These are phyloP conservation scores for Drosophila prosaltans DNA, from an alignment of 1,140 invertebrate genomes.

Conservation along the genomic window DNA sequence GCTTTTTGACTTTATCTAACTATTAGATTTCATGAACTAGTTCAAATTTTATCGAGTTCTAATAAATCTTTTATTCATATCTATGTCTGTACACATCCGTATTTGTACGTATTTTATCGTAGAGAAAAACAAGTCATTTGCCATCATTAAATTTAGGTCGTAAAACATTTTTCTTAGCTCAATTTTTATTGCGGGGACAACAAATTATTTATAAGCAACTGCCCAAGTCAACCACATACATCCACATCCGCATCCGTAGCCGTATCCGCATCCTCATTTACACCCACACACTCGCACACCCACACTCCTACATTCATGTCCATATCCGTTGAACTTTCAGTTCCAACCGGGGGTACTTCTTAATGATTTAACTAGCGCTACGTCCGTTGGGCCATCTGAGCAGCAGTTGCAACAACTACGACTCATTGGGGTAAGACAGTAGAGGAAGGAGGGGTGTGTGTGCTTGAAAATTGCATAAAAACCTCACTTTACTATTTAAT, in stretches of 20 bases:
- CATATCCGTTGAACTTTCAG: slow-evolving; percentile 13
- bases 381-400: slow-evolving; percentile 2
- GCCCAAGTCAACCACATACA: slow-evolving; percentile 5
- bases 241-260: slow-evolving; percentile 3
- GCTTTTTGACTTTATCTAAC: too few relatives aligned
- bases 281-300: slow-evolving; percentile 6
- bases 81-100: too few relatives aligned
- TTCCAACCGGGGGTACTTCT: slow-evolving; percentile 26
- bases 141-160: slow-evolving; percentile 48
- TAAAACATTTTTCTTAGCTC: slow-evolving; percentile 42
- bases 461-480: slow-evolving; percentile 47
- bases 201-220: slow-evolving; percentile 46
- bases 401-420: not conserved
- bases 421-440: not conserved
- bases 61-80: too few relatives aligned
- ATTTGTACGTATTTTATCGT: not conserved
- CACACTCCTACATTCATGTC: slow-evolving; percentile 11
- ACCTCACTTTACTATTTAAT: slow-evolving; percentile 66
- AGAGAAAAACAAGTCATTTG: slow-evolving; percentile 21
- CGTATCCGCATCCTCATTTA: slow-evolving; percentile 18
- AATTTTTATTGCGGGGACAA: slow-evolving; percentile 38
- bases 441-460: not conserved
- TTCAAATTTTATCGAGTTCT: too few relatives aligned
- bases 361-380: slow-evolving; percentile 69
- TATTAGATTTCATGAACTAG: too few relatives aligned